Evolutionary conservation across 2,113 vertebrate genomes (phyloP).

Genomic region (Tapirus terrestris): DNA sequence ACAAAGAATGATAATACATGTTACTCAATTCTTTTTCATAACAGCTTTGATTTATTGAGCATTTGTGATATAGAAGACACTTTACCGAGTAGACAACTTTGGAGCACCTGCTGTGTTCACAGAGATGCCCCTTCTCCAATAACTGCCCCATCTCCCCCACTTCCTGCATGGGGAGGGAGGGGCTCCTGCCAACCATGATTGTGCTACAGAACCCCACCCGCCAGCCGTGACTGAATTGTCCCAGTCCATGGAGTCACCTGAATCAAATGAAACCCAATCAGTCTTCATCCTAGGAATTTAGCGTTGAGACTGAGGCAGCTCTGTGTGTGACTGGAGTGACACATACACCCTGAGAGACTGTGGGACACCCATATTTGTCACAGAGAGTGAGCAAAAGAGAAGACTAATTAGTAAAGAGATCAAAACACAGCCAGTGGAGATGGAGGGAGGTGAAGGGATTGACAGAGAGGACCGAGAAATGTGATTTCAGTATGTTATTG

Average conservation of each 20-base stretch:
- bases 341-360: no score
- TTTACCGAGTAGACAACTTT: not conserved
- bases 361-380: no score
- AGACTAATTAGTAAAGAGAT: not conserved
- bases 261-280: no score
- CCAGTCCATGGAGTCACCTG: no score
- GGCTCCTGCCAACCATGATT: not conserved
- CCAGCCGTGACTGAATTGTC: not conserved
- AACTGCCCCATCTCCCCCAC: not conserved
- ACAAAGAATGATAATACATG: not conserved
- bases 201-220: not conserved
- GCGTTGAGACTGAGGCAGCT: no score
- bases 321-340: no score
- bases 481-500: not conserved
- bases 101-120: not conserved
- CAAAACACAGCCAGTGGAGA: not conserved
- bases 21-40: not conserved
- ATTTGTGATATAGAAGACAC: not conserved
- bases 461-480: not conserved
- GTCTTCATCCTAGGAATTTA: no score
- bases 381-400: no score
- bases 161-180: not conserved
- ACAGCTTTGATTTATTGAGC: not conserved
- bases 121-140: not conserved
- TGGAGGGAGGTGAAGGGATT: not conserved